Evolutionary conservation across 2,888 invertebrate genomes (phyloP).

Genomic region (Eristalinus sepulchralis): DNA sequence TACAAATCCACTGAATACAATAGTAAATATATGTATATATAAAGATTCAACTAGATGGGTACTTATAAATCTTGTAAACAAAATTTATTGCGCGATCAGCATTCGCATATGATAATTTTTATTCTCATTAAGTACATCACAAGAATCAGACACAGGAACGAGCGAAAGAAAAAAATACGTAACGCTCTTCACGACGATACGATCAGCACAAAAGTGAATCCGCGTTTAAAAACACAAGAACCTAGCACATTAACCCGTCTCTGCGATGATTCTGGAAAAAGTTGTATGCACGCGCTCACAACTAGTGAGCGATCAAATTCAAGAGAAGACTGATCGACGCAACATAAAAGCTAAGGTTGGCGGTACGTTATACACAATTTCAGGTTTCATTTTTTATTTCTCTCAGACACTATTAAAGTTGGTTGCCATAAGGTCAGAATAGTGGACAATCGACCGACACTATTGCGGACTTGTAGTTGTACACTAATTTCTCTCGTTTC

Average conservation of each 20-base stretch:
- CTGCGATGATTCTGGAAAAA: slow-evolving; percentile 30
- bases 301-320: slow-evolving; percentile 51
- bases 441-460: not conserved
- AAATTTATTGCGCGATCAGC: slow-evolving; percentile 52
- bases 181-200: slow-evolving; percentile 50
- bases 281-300: slow-evolving; percentile 43
- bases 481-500: too few species aligned
- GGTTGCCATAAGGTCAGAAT: slow-evolving; percentile 51
- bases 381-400: slow-evolving; percentile 60
- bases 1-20: not conserved
- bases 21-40: not conserved
- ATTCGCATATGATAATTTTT: slow-evolving; percentile 52
- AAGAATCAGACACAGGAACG: slow-evolving; percentile 7
- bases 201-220: slow-evolving; percentile 64
- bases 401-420: slow-evolving; percentile 35
- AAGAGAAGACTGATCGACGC: slow-evolving; percentile 63
- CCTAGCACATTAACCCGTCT: slow-evolving; percentile 16
- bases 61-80: slow-evolving; percentile 49
- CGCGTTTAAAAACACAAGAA: slow-evolving; percentile 56
- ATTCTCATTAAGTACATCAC: slow-evolving; percentile 41
- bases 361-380: slow-evolving; percentile 46
- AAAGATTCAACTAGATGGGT: slow-evolving; percentile 9
- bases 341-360: slow-evolving; percentile 69
- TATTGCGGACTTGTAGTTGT: not conserved
- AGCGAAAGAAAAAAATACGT: slow-evolving; percentile 43